A percentile compares a stretch with the other conserved stretches of the same genome.
Evolutionary conservation across 2,888 invertebrate species (phyloP).

Genomic region (Nematopogon swammerdamellus): DNA sequence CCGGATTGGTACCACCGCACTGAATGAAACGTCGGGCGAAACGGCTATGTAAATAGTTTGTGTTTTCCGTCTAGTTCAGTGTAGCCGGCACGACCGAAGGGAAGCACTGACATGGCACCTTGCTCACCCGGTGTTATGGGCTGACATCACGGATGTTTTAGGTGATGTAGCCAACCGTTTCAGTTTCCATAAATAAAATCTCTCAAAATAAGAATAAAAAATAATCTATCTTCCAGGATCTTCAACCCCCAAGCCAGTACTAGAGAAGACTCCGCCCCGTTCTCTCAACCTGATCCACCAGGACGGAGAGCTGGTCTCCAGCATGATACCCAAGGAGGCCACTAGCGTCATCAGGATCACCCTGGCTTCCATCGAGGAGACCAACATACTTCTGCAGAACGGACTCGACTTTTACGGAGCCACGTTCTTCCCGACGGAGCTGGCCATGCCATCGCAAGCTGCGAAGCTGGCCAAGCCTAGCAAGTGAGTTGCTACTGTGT

Average conservation of each 20-base stretch:
- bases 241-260: conserved; percentile 35
- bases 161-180: no score
- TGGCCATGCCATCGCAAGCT: conserved; percentile 63
- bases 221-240: conserved; percentile 23
- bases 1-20: no score
- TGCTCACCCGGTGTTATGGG: no score
- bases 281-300: conserved; percentile 31
- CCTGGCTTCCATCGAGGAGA: conserved; percentile 72
- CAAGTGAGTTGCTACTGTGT: conserved; percentile 32
- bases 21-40: no score
- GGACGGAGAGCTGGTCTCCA: conserved; percentile 45
- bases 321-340: conserved; percentile 56
- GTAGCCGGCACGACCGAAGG: no score
- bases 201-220: not conserved
- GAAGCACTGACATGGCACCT: no score
- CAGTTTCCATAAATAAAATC: no score
- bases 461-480: conserved; percentile 56
- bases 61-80: no score
- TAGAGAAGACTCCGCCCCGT: conserved; percentile 35
- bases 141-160: no score
- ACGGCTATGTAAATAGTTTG: no score
- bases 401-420: conserved; percentile 86
- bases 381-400: conserved; percentile 74
- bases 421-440: conserved; percentile 82
- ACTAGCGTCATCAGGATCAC: conserved; percentile 67